Base-by-base conservation (phyloP, 53 echinoderm and acorn worm species). In the Henricia sp. region DNA sequence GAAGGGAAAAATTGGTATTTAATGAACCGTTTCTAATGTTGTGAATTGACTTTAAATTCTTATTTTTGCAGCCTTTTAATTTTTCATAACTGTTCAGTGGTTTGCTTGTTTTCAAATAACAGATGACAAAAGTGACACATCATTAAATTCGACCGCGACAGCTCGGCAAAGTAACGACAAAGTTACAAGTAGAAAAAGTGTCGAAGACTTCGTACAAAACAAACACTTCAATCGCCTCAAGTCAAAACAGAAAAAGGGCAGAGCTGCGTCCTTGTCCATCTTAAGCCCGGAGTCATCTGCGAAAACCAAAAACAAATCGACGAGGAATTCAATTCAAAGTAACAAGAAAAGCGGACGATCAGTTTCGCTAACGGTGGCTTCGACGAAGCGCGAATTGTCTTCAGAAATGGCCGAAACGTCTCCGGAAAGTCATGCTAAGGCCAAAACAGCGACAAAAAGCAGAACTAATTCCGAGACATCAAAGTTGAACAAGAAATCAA, bases 131-230 rank as follows among this genome's bases (percentile, higher is more conserved):
- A 35, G 46, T 1, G 62, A 60, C 2, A n/a, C 19, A 28, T 46
- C 60, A 0, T 33, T 46, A 29, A n/a, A n/a, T n/a, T 12, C 75
- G 28, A 19, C 32, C 3, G 30, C 16, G 33, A n/a, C 44, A 34
- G 1, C 44, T 28, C 30, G 3, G 3, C 55, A 30, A 23, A 30
- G 30, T 6, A 35, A 33, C 30, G 44, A 21, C 64, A 20, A 33
- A 12, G 17, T n/a, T 16, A 2, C 2, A 24, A 64, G 65, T 64
- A 28, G 80, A 1, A 44, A 20, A 50, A 80, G 80, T 33, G 63
- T 80, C 32, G 80, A 80, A 1, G 64, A 80, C 50, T 80, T 80
- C 38, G 27, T 50, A n/a, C 48, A 34, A 41, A 44, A 44, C 3
- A 64, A 64, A 62, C 64, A 51, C 3, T 23, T 24, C 24, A 46